Evolutionary conservation across 2,113 vertebrate species (phyloP).

Genomic region (Tetraodon nigroviridis): DNA sequence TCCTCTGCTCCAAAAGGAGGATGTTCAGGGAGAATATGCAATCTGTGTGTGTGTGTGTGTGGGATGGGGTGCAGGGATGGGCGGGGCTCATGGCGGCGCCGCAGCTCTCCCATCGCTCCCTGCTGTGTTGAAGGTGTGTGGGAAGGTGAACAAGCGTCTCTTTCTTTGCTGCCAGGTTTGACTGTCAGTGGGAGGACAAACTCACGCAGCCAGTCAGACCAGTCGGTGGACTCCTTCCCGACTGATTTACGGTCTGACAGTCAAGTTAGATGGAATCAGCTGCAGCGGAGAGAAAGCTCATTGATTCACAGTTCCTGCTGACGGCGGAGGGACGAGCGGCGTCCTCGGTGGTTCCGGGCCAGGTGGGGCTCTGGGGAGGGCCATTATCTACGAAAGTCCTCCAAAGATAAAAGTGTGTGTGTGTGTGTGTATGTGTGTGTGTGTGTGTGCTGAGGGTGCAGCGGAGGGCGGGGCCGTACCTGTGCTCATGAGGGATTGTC

Average conservation of each 20-base stretch:
- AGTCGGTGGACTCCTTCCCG: slow-evolving; percentile 20
- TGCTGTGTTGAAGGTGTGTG: neutral
- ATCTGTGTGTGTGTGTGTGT: slow-evolving; percentile 12
- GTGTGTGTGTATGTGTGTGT: too few species aligned
- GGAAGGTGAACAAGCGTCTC: neutral
- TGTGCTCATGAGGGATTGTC: too few species aligned
- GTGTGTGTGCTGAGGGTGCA: too few species aligned
- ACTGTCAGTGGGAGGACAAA: slow-evolving; percentile 17
- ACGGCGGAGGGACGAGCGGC: too few species aligned
- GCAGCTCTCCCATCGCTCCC: slow-evolving; percentile 8
- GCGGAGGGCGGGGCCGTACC: too few species aligned
- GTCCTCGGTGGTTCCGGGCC: too few species aligned
- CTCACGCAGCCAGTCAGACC: slow-evolving; percentile 45
- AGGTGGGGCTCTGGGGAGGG: too few species aligned
- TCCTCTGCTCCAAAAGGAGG: slow-evolving; percentile 4
- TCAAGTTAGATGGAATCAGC: slow-evolving; percentile 22
- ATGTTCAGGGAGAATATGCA: slow-evolving; percentile 18
- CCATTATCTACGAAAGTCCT: too few species aligned
- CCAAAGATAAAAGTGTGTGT: too few species aligned
- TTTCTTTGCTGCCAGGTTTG: slow-evolving; percentile 1
- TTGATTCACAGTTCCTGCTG: too few species aligned
- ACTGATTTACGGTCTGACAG: slow-evolving; percentile 30
- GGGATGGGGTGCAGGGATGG: neutral
- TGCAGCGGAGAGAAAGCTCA: neutral
- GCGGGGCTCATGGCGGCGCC: slow-evolving; percentile 1